Conservation (phyloP, 30 jellyfish, hydroid and myxozoan species). For the Pelagia noctiluca region DNA sequence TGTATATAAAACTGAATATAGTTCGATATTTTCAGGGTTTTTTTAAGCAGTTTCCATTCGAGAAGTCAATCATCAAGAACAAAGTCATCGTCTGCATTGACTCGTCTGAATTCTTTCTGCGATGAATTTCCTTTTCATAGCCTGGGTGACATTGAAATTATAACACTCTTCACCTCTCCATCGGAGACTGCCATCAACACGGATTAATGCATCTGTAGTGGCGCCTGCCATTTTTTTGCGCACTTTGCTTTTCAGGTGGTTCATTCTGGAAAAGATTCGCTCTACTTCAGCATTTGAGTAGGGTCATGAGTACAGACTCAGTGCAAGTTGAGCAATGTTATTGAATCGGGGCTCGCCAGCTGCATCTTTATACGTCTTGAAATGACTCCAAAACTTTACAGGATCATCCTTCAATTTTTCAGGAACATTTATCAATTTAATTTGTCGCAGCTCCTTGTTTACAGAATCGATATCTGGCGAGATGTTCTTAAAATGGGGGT, state of each 20-base stretch:
- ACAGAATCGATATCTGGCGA: slow-evolving; percentile 42
- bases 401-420: slow-evolving; percentile 36
- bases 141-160: too few species aligned
- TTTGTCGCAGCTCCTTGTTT: slow-evolving; percentile 35
- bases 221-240: slow-evolving; percentile 59
- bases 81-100: neutral
- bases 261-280: slow-evolving; percentile 35
- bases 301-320: slow-evolving; percentile 33
- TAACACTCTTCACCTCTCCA: too few species aligned
- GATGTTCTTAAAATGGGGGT: slow-evolving; percentile 31
- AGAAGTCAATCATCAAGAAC: neutral
- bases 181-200: too few species aligned
- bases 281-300: slow-evolving; percentile 34
- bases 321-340: slow-evolving; percentile 42
- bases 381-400: slow-evolving; percentile 35
- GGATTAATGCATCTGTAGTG: slow-evolving; percentile 38
- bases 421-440: slow-evolving; percentile 27
- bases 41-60: slow-evolving; percentile 17
- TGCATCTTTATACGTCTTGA: slow-evolving; percentile 32
- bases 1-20: too few species aligned
- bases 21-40: too few species aligned
- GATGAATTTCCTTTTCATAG: too few species aligned
- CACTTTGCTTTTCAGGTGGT: slow-evolving; percentile 40
- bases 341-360: slow-evolving; percentile 45
- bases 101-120: too few species aligned